Evolutionary conservation across 2,888 invertebrate genomes (phyloP).

Genomic region (Corbicula japonica): DNA sequence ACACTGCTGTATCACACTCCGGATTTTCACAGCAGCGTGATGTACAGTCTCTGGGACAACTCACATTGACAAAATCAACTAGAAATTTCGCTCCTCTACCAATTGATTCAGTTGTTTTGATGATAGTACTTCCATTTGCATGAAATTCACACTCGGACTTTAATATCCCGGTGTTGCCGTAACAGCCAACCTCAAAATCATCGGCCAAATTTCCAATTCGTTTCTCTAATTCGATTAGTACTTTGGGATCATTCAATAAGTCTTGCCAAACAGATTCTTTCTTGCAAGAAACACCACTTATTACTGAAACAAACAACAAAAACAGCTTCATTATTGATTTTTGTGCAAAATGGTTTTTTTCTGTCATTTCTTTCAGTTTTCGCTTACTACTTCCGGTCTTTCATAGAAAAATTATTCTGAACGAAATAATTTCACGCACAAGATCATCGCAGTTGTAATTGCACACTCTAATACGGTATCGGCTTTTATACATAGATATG

Average conservation of each 20-base stretch:
- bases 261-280: constrained; percentile 58
- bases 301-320: constrained; percentile 40
- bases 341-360: constrained; percentile 10
- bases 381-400: constrained; percentile 26
- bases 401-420: constrained; percentile 1
- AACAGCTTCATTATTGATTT: constrained; percentile 59
- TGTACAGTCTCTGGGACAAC: constrained; percentile 70
- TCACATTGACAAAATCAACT: constrained; percentile 54
- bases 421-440: no score
- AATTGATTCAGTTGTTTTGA: constrained; percentile 75
- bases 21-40: constrained; percentile 71
- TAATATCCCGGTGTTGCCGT: constrained; percentile 42
- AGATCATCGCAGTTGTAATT: no score
- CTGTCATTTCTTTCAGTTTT: constrained; percentile 21
- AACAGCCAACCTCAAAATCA: constrained; percentile 34
- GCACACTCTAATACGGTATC: no score
- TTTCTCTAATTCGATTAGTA: constrained; percentile 67
- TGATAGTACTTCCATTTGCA: constrained; percentile 67
- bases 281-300: constrained; percentile 17
- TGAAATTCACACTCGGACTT: constrained; percentile 53
- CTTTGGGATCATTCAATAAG: constrained; percentile 65
- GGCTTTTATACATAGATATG: no score
- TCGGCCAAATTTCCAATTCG: constrained; percentile 54
- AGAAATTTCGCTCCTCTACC: constrained; percentile 73
- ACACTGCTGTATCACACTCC: constrained; percentile 78